Evolutionary conservation across 1,140 invertebrate species (phyloP).

Genomic region (Tetramorium parvispinum): DNA sequence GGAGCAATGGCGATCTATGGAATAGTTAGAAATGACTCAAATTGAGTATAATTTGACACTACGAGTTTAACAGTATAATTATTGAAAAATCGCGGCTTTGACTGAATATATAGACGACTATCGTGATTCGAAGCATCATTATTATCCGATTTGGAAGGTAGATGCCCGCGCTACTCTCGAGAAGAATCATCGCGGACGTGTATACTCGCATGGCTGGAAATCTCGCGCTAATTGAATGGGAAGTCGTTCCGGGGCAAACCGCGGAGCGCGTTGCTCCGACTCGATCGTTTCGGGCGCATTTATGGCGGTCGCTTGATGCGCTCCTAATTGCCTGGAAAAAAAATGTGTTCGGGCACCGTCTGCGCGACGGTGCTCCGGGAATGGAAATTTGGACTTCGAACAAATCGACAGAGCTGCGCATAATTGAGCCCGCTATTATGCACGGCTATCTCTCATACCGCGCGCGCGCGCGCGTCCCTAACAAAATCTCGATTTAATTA

Average conservation of each 20-base stretch:
- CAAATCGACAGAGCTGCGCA: not conserved
- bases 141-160: constrained; percentile 24
- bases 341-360: constrained; percentile 5
- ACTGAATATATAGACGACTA: not conserved
- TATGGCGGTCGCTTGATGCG: constrained; percentile 50
- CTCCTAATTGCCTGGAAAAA: constrained; percentile 45
- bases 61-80: not conserved
- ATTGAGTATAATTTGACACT: too few species aligned
- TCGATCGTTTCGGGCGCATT: constrained; percentile 9
- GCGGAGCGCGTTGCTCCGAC: constrained; percentile 14
- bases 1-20: too few species aligned
- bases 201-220: constrained; percentile 14
- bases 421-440: constrained; percentile 4
- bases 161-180: not conserved
- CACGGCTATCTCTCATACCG: not conserved
- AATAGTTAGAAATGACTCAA: too few species aligned
- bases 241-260: constrained; percentile 23
- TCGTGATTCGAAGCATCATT: not conserved
- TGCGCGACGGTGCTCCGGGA: not conserved
- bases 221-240: constrained; percentile 47
- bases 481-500: constrained; percentile 16
- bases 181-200: not conserved
- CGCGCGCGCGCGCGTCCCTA: not conserved
- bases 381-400: constrained; percentile 30
- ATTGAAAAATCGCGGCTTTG: not conserved